Conservation (phyloP, 2,888 invertebrate species). For the Chrysolina oricalcia region DNA sequence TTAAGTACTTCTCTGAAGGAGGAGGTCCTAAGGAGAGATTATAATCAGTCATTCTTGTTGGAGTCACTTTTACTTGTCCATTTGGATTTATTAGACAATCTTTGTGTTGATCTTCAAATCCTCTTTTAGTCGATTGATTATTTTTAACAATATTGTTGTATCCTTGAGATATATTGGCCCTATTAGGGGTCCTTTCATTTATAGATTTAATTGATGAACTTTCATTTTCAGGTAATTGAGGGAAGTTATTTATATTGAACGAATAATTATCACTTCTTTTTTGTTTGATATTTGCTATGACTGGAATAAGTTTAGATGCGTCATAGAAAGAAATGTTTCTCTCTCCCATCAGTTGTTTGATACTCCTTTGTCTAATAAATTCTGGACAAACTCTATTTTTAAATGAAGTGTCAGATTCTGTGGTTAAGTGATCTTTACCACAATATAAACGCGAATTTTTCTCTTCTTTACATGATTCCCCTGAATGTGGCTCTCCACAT, state of each 20-base stretch:
- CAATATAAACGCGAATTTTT: neutral
- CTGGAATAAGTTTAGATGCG: neutral
- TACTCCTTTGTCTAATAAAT: slow-evolving; percentile 14
- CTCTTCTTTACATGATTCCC: neutral
- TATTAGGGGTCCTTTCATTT: slow-evolving; percentile 24
- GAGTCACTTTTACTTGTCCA: neutral
- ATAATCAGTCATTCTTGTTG: neutral
- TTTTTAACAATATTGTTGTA: slow-evolving; percentile 1
- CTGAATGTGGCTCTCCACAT: neutral
- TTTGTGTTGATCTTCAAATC: slow-evolving; percentile 6
- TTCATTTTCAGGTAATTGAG: neutral
- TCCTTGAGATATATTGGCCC: neutral
- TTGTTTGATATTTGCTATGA: neutral
- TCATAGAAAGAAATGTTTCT: slow-evolving; percentile 19
- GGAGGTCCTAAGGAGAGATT: slow-evolving; percentile 15
- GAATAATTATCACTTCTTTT: slow-evolving; percentile 1
- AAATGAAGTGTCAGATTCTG: slow-evolving; percentile 1
- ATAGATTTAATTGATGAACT: neutral
- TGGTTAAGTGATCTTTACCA: neutral
- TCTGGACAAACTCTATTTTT: slow-evolving; percentile 9
- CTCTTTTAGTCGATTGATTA: neutral
- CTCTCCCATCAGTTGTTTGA: slow-evolving; percentile 18
- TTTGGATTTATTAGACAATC: slow-evolving; percentile 9
- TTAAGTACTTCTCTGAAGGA: neutral
- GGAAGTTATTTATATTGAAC: slow-evolving; percentile 5